Base-by-base conservation (phyloP, 1,140 invertebrate species). In the Branchinecta lindahli region DNA sequence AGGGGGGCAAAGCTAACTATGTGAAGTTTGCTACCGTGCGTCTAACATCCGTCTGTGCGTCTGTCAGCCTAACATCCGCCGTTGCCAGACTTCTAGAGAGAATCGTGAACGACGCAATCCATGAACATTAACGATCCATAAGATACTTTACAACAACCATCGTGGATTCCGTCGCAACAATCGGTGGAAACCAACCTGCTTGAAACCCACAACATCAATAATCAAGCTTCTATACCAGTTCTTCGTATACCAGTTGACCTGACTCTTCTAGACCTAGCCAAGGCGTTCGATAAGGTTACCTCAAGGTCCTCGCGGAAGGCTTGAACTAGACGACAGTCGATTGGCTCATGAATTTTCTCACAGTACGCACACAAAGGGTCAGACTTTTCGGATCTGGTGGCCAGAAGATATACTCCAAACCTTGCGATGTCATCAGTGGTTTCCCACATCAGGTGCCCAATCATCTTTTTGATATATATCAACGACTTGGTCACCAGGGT, bases 101-200 rank as follows among this genome's bases (percentile, higher is more conserved):
- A 52, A 52, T 52, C n/a, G n/a, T 52, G 47, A 52, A 52, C n/a
- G 47, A 52, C n/a, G 47, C 47, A 52, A 52, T 52, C 47, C 47
- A 52, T n/a, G n/a, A 52, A 9, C n/a, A 52, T 52, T 52, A 52
- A 52, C 47, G n/a, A 52, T n/a, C 47, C 47, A 52, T n/a, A 52
- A 9, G n/a, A 52, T 52, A 52, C 47, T 52, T 52, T 52, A 9
- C n/a, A 52, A 52, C 47, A 52, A 52, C 47, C 47, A 52, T 9
- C 47, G n/a, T 52, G 47, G 47, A 52, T 52, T 52, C 47, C n/a
- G n/a, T 52, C n/a, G 47, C 47, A 52, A n/a, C 47, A 52, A 52
- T 52, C n/a, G 47, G 47, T 52, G 47, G 47, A 52, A 52, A 52
- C n/a, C 47, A 52, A n/a, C n/a, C 47, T 52, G n/a, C 47, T 52